Percentiles rank a stretch among this genome's conserved stretches.
phyloP scores from a whole-genome alignment of 2,888 invertebrate genomes.

The Plebejus anna region DNA sequence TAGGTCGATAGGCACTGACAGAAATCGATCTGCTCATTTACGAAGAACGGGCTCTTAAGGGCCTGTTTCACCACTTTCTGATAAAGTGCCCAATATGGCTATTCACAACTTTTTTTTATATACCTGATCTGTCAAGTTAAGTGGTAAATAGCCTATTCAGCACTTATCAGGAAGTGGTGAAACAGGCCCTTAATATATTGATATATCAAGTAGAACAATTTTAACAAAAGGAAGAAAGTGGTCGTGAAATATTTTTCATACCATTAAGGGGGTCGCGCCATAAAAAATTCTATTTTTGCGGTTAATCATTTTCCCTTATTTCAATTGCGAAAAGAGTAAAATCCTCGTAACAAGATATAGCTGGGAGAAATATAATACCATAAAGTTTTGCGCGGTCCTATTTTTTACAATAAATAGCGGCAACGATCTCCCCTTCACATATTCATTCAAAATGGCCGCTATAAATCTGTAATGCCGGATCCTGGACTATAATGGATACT shows the following conservation, averaged over 20 bases:
- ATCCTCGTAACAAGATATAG: not conserved
- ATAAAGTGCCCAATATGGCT: no score
- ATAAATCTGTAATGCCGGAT: conserved; percentile 23
- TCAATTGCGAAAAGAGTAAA: not conserved
- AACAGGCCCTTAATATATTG: no score
- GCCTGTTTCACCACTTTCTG: no score
- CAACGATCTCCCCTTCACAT: conserved; percentile 17
- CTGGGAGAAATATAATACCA: not conserved
- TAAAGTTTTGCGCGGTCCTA: not conserved
- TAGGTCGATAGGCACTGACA: no score
- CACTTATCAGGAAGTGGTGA: no score
- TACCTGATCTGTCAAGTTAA: no score
- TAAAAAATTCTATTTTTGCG: not conserved
- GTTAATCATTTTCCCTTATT: not conserved
- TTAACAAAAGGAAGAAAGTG: no score
- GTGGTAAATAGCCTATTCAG: no score
- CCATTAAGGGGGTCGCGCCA: not conserved
- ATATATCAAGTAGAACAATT: no score
- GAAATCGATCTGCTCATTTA: no score
- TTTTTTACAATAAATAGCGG: conserved; percentile 19
- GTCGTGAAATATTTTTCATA: not conserved
- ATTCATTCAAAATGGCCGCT: conserved; percentile 23
- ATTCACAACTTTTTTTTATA: no score
- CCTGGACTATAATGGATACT: conserved; percentile 22
- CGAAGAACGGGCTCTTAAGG: no score